A percentile compares a stretch with the other conserved stretches of the same genome.
Conservation (phyloP, 1,140 invertebrate genomes). For the Portunus trituberculatus region DNA sequence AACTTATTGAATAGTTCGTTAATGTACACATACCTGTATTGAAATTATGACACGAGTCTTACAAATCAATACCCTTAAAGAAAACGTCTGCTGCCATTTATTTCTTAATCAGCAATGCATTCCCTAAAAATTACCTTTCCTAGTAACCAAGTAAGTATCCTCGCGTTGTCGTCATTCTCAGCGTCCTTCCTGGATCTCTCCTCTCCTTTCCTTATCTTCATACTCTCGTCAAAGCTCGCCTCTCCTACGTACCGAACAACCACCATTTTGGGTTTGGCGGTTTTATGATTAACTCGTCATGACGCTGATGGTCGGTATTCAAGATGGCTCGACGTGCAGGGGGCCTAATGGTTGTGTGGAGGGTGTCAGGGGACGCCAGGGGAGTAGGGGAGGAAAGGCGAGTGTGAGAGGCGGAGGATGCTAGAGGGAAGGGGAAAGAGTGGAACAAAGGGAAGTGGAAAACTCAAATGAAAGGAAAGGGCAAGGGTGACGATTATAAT, state of each 20-base stretch:
- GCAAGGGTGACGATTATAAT: background rate
- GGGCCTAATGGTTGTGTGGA: conserved; percentile 64
- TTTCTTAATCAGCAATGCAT: background rate
- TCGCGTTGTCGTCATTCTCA: background rate
- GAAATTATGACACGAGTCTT: no score
- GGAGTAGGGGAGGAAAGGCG: background rate
- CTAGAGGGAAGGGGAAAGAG: background rate
- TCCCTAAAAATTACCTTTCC: background rate
- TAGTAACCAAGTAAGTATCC: background rate
- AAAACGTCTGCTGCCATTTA: no score
- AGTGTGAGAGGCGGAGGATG: background rate
- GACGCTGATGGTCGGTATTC: conserved; percentile 65
- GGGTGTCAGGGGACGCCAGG: background rate
- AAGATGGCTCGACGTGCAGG: conserved; percentile 36
- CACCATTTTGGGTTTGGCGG: conserved; percentile 53
- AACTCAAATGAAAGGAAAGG: background rate
- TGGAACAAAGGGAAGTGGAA: background rate
- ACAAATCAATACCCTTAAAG: no score
- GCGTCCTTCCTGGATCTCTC: background rate
- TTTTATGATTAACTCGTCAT: conserved; percentile 70
- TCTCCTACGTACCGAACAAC: background rate
- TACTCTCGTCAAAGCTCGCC: background rate
- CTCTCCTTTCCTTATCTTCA: background rate
- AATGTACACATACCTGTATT: no score
- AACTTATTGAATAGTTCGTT: no score